Base-by-base conservation (phyloP, 2,888 invertebrate species). In the Quadroppia sp. region DNA sequence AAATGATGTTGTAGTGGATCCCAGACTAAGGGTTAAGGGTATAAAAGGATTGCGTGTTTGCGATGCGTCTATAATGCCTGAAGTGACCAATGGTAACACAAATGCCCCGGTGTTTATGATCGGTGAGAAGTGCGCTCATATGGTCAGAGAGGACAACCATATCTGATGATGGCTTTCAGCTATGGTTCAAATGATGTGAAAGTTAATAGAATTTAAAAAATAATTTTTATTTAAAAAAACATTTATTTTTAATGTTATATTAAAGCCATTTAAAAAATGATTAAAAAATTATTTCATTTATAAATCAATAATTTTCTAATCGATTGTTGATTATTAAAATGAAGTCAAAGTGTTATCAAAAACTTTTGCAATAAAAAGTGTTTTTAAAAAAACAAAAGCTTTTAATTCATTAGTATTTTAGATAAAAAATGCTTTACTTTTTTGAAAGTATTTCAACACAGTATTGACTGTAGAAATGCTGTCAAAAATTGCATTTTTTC, bases 91-190 rank as follows among this genome's bases (percentile, higher is more conserved):
- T 17, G n/a, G 28, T 2, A 64, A 64, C 20, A 36, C 36, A 32
- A 64, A 64, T 64, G 61, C 61, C 4, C 28, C 32, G n/a, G 23
- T 30, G 11, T 30, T 64, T 36, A 64, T 64, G 61, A 64, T 64
- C 7, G 61, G 61, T 1, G 61, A 64, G 30, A 64, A 64, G 11
- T 64, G 61, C 11, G 61, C 61, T 1, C 20, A 36, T 20, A 64
- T 64, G 20, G 11, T 64, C 36, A 64, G 17, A 20, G 20, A 36
- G 23, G 53, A 53, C 23, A 53, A 53, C 15, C 45, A 45, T 15
- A 15, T 45, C n/a, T n/a, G n/a, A n/a, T n/a, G n/a, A n/a, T n/a
- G n/a, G n/a, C n/a, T n/a, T 15, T 45, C 6, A 17, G 15, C 45
- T 45, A 11, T 45, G 15, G 6, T 11, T 45, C 2, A 45, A 45